Percentiles rank a stretch among this genome's conserved stretches.
Conservation (phyloP, 2,113 vertebrate genomes). For the Callionymus lyra region DNA sequence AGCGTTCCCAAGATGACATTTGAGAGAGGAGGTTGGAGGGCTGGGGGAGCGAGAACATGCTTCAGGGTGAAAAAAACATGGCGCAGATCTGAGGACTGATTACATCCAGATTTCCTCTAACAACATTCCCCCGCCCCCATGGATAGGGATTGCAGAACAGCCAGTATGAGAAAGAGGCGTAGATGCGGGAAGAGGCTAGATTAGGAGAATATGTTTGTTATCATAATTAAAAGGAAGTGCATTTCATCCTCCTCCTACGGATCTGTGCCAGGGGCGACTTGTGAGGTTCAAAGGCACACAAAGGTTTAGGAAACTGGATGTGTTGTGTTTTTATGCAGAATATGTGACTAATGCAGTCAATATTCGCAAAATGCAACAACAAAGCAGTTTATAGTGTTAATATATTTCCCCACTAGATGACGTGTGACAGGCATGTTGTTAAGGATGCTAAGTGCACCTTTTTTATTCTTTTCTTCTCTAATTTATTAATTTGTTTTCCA, state of each 20-base stretch:
- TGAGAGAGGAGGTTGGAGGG: conserved; percentile 25
- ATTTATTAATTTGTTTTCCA: too few species aligned
- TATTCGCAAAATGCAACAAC: too few species aligned
- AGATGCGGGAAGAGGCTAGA: conserved; percentile 25
- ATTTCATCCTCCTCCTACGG: conserved; percentile 50
- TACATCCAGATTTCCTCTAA: conserved; percentile 46
- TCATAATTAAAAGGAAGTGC: conserved; percentile 66
- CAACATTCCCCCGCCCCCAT: conserved; percentile 33
- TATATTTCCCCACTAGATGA: too few species aligned
- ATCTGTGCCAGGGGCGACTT: conserved; percentile 41
- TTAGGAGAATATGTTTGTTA: conserved; percentile 53
- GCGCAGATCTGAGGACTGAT: conserved; percentile 45
- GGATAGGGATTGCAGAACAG: conserved; percentile 26
- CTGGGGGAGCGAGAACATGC: conserved; percentile 30
- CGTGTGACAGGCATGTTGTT: too few species aligned
- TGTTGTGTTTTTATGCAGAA: conserved; percentile 6
- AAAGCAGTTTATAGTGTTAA: too few species aligned
- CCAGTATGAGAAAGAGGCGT: conserved; percentile 12
- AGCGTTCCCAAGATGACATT: conserved; percentile 41
- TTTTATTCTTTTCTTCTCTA: too few species aligned
- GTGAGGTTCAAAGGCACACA: conserved; percentile 24
- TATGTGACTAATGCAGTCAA: conserved; percentile 22
- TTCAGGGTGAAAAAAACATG: conserved; percentile 43
- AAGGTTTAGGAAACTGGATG: too few species aligned
- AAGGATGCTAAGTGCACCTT: too few species aligned